phyloP scores from a whole-genome alignment of 2,888 invertebrate genomes.

The Zhuqinia jingwanae region DNA sequence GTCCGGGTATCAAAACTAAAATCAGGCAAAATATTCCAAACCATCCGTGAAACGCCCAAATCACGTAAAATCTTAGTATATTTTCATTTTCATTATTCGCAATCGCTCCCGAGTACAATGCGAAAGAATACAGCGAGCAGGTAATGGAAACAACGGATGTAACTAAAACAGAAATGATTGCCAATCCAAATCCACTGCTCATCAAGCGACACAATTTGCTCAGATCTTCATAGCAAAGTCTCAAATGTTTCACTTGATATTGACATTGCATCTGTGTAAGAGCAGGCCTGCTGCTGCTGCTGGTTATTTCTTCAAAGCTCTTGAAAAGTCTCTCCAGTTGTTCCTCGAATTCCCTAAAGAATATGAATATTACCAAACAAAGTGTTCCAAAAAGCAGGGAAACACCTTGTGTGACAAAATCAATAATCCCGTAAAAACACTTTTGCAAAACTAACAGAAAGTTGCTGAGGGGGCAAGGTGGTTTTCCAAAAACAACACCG shows the following conservation, averaged over 20 bases:
- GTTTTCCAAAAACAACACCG: slow-evolving; percentile 34
- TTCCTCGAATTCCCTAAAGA: slow-evolving; percentile 54
- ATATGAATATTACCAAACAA: slow-evolving; percentile 53
- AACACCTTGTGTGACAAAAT: slow-evolving; percentile 56
- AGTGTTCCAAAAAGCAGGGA: slow-evolving; percentile 57
- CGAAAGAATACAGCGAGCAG: slow-evolving; percentile 40
- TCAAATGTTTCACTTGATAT: slow-evolving; percentile 49
- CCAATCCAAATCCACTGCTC: slow-evolving; percentile 57
- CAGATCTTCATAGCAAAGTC: slow-evolving; percentile 58
- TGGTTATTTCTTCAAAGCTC: neutral
- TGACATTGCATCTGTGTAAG: neutral
- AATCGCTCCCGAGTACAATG: slow-evolving; percentile 56
- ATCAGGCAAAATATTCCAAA: slow-evolving; percentile 51
- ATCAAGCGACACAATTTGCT: slow-evolving; percentile 45
- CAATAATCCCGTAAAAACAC: slow-evolving; percentile 53
- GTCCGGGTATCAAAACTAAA: slow-evolving; percentile 58
- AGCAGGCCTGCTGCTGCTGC: neutral
- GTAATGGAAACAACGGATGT: slow-evolving; percentile 58
- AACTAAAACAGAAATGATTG: slow-evolving; percentile 51
- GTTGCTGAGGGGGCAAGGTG: slow-evolving; percentile 51
- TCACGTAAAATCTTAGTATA: slow-evolving; percentile 44
- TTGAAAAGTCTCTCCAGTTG: slow-evolving; percentile 35
- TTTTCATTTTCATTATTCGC: neutral
- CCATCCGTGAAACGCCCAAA: slow-evolving; percentile 67
- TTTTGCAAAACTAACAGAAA: slow-evolving; percentile 50